Base-by-base conservation (phyloP, 2,888 invertebrate species). In the Cerceris ruficornis region DNA sequence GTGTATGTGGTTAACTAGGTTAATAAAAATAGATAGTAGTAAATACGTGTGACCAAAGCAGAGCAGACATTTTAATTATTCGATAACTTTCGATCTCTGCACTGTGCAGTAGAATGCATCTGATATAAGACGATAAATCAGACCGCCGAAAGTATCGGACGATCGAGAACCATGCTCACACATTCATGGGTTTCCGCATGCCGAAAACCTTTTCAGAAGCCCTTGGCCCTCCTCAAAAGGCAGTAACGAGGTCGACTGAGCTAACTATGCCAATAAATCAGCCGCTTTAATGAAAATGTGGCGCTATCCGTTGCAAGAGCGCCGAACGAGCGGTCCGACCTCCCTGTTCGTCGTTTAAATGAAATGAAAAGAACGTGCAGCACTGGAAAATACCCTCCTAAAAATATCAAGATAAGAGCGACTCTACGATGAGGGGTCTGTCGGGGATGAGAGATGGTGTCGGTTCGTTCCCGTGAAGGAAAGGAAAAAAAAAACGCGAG, bases 201-300 rank as follows among this genome's bases (percentile, higher is more conserved):
- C 74, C 75, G 72, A 75, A 81, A 80, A 80, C 52, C 74, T 81
- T 78, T 80, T 70, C 77, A 80, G 72, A 8, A 62, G 54, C 28
- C 57, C 74, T 76, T 75, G 68, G 58, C 43, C 57, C 69, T 73
- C 60, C 58, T 69, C 55, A 80, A 80, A 81, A 76, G 81, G 79
- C 81, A 70, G 82, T 86, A 85, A 86, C 85, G 83, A 87, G 84
- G 86, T 85, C 87, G 86, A 82, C 81, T 75, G 79, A 80, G 87
- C 87, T 89, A 89, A 89, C 87, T 86, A 86, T 87, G 83, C 76
- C 85, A 77, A 89, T 89, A 89, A 90, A 90, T 89, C 89, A 89
- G 82, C 77, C 68, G 85, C 83, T 84, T 90, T 90, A 89, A 90
- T 89, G 89, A 90, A 89, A 88, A 88, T 88, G 87, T 87, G 87